Percentiles rank a stretch among this genome's conserved stretches.
phyloP scores from a whole-genome alignment of 1,140 invertebrate genomes.

The Drosophila triauraria region DNA sequence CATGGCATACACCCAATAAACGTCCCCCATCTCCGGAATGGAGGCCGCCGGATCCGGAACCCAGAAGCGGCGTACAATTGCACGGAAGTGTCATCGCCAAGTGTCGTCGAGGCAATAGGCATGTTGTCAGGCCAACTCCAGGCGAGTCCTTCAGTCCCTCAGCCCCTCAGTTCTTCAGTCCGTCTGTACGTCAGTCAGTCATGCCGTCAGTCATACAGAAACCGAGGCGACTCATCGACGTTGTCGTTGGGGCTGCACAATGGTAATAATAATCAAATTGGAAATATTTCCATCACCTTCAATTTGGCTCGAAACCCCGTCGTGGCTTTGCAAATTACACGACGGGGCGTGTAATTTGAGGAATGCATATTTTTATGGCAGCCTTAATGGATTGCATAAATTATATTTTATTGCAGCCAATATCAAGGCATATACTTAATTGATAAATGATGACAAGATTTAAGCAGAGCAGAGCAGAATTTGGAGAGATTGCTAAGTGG shows the following conservation, averaged over 20 bases:
- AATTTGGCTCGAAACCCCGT: constrained; percentile 28
- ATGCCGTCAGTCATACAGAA: constrained; percentile 23
- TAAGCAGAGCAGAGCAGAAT: neutral
- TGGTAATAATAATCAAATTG: constrained; percentile 54
- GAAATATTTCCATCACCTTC: constrained; percentile 51
- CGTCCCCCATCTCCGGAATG: constrained; percentile 22
- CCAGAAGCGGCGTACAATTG: constrained; percentile 72
- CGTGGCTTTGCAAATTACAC: constrained; percentile 31
- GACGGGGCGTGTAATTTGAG: constrained; percentile 27
- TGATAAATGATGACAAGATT: constrained; percentile 14
- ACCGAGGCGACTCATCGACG: constrained; percentile 24
- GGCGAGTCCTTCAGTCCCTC: constrained; percentile 7
- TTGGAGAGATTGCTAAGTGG: neutral
- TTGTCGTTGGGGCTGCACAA: constrained; percentile 36
- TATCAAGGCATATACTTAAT: constrained; percentile 10
- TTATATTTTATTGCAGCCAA: constrained; percentile 9
- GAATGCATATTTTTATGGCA: constrained; percentile 41
- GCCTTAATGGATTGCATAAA: constrained; percentile 25
- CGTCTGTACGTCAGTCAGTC: constrained; percentile 17
- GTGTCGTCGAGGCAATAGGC: constrained; percentile 78
- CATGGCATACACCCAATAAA: constrained; percentile 71
- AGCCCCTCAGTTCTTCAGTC: constrained; percentile 9
- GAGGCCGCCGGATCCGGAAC: constrained; percentile 45
- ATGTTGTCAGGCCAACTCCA: constrained; percentile 49
- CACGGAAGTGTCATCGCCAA: constrained; percentile 79